Conservation (phyloP, 2,888 invertebrate species). For the Drosophila cognata region DNA sequence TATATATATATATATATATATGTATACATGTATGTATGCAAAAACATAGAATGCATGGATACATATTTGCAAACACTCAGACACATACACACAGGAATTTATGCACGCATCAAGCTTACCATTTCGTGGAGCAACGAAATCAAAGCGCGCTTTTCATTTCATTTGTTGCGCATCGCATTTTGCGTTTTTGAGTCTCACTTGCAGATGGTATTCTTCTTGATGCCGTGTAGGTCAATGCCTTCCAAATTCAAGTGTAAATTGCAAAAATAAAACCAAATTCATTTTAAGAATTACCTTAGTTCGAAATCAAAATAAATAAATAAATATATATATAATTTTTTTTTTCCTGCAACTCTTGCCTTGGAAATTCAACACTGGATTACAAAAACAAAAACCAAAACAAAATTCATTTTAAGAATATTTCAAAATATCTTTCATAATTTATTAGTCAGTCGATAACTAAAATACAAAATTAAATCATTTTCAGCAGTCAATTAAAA, state of each 20-base stretch:
- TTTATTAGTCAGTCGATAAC: neutral
- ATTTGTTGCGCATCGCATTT: constrained; percentile 40
- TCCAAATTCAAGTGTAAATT: neutral
- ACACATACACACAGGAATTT: neutral
- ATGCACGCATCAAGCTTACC: neutral
- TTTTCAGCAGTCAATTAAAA: neutral
- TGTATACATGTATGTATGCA: too few relatives aligned
- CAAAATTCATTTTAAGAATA: neutral
- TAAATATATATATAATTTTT: neutral
- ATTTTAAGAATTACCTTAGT: neutral
- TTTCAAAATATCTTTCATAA: neutral
- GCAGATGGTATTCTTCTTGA: neutral
- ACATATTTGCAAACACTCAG: neutral
- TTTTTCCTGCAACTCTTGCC: neutral
- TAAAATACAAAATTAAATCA: neutral
- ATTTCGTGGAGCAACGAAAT: constrained; percentile 36
- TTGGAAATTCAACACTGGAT: neutral
- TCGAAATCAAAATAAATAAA: neutral
- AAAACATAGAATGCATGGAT: constrained; percentile 1
- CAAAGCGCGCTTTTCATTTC: constrained; percentile 47
- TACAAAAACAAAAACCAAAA: neutral
- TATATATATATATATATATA: neutral
- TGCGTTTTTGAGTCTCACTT: neutral
- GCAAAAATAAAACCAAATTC: neutral
- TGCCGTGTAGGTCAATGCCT: neutral